Base-by-base conservation (phyloP, 2,113 vertebrate species). In the Conger conger region DNA sequence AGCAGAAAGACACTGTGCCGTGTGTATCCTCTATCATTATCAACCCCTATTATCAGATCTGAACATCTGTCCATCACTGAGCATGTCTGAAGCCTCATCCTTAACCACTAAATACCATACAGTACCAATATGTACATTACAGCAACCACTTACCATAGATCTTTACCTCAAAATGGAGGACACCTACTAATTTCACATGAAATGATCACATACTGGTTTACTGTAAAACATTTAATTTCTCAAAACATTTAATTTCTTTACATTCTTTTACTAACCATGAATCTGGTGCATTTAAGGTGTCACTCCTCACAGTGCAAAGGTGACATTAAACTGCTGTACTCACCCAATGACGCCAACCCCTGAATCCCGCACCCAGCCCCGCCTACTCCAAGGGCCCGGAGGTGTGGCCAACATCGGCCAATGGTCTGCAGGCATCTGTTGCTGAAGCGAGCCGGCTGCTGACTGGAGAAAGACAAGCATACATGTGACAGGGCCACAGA, bases 361-460 rank as follows among this genome's bases (percentile, higher is more conserved):
- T 98, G 97, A 80, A 96, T 88, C 0, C 96, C 96, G 16, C 98
- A 99, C 85, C 96, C 93, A 0, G 96, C 96, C 0, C 98, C 97
- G 11, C 97, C 98, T 16, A 99, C 93, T 16, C 97, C 96, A 81
- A 98, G 94, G 0, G 94, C 95, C 82, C 91, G 90, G 87, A 99
- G 95, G 92, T 95, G 96, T 0, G 98, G 98, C 97, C 97, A 99
- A 87, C 98, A 99, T 11, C 97, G 95, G 9, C 98, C 98, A 45
- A 99, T 98, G 92, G 97, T 98, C 95, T 98, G 98, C 86, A 99
- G 93, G 91, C 98, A 98, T 37, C 97, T 97, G 91, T 98, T 97
- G 90, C 97, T 97, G 88, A 99, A 99, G 1, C 97, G 96, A 0
- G 93, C 95, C 0, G 97, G 97, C 89, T 98, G 98, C 92, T 97